These are phyloP conservation scores for Etheostoma perlongum DNA, from an alignment of 2,797 vertebrate species.

Conservation along the genomic window DNA sequence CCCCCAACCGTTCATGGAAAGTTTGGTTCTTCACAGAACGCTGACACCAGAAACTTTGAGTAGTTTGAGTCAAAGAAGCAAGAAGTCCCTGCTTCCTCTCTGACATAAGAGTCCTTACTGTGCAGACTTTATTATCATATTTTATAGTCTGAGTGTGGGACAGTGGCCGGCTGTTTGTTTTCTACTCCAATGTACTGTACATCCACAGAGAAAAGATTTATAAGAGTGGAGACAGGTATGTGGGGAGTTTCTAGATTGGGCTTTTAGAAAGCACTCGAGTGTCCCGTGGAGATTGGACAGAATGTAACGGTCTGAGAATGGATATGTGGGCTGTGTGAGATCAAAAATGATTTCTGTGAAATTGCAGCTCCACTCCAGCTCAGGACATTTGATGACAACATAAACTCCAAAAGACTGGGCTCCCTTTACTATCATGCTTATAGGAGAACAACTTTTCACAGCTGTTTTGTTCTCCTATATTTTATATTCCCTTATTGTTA, in stretches of 20 bases:
- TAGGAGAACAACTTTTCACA: background rate
- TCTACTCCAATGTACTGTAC: slow-evolving; percentile 8
- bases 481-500: background rate
- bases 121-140: background rate
- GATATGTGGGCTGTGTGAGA: slow-evolving; percentile 43
- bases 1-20: background rate
- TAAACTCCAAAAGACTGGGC: slow-evolving; percentile 22
- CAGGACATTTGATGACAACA: slow-evolving; percentile 38
- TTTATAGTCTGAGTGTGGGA: background rate
- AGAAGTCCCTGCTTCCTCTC: slow-evolving; percentile 5
- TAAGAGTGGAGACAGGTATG: slow-evolving; percentile 5
- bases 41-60: background rate
- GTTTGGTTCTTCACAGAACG: background rate
- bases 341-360: slow-evolving; percentile 51
- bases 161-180: background rate
- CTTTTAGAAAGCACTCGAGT: slow-evolving; percentile 28
- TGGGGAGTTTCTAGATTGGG: slow-evolving; percentile 3
- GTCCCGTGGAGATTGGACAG: slow-evolving; percentile 36
- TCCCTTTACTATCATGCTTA: slow-evolving; percentile 7
- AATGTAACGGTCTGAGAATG: slow-evolving; percentile 23
- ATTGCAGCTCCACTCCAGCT: slow-evolving; percentile 28
- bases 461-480: background rate
- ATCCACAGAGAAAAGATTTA: slow-evolving; percentile 17
- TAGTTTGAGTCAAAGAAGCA: background rate
- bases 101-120: background rate